phyloP scores from a whole-genome alignment of 2,888 invertebrate genomes.

The Synergus laeviventris region DNA sequence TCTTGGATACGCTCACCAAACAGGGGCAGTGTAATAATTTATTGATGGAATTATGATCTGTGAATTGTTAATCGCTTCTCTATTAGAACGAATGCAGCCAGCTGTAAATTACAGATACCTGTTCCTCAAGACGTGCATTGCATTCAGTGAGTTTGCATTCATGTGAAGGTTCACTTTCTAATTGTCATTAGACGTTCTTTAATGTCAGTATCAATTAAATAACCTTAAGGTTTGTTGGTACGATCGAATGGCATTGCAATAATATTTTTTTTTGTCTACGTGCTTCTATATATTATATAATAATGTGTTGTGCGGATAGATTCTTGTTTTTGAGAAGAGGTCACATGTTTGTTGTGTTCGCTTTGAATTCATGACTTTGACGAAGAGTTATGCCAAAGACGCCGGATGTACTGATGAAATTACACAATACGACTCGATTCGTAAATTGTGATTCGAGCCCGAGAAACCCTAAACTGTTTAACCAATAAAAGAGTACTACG shows the following conservation, averaged over 20 bases:
- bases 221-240: not conserved
- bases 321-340: not conserved
- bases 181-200: not conserved
- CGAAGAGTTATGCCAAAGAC: conserved; percentile 8
- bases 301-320: not conserved
- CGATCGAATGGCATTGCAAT: too few species aligned
- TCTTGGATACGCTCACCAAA: not conserved
- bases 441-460: conserved; percentile 27
- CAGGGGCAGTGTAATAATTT: not conserved
- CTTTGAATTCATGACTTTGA: conserved; percentile 29
- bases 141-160: not conserved
- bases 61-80: too few species aligned
- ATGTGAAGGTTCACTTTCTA: not conserved
- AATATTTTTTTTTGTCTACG: too few species aligned
- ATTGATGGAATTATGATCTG: conserved; percentile 19
- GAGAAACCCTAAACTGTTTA: conserved; percentile 35
- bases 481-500: conserved; percentile 36
- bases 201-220: not conserved
- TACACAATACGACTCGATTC: conserved; percentile 2
- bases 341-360: not conserved
- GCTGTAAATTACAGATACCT: not conserved
- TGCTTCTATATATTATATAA: not conserved
- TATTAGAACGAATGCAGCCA: too few species aligned
- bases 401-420: conserved; percentile 34
- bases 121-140: not conserved